Evolutionary conservation across 1,140 invertebrate species (phyloP).

Genomic region (Drosophila athabasca): DNA sequence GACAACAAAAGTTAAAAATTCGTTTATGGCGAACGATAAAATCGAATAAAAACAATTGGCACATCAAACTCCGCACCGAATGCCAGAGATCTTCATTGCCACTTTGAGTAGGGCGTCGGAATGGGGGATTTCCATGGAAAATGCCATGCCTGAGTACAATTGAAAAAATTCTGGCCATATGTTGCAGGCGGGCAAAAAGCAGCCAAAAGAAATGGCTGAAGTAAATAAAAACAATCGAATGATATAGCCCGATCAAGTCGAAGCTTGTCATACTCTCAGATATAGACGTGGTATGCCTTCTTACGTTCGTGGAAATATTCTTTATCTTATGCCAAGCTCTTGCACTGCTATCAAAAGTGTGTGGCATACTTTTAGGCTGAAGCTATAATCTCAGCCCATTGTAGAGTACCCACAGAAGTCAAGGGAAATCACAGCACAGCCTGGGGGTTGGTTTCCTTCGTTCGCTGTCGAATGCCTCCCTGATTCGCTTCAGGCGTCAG

Average conservation of each 20-base stretch:
- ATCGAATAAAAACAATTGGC: constrained; percentile 82
- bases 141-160: constrained; percentile 15
- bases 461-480: constrained; percentile 21
- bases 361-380: no score
- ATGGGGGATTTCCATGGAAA: constrained; percentile 10
- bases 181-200: constrained; percentile 51
- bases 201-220: constrained; percentile 62
- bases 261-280: background rate
- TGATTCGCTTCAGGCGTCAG: constrained; percentile 69
- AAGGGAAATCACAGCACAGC: constrained; percentile 3
- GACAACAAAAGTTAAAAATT: constrained; percentile 75
- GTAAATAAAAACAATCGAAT: constrained; percentile 68
- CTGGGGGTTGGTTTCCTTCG: constrained; percentile 7
- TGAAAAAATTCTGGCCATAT: constrained; percentile 55
- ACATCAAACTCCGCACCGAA: constrained; percentile 65
- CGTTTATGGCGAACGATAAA: constrained; percentile 74
- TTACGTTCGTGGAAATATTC: no score
- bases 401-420: constrained; percentile 11
- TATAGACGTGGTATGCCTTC: no score
- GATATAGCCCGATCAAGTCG: background rate
- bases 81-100: constrained; percentile 71
- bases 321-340: no score
- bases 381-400: no score
- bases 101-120: background rate
- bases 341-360: no score